Evolutionary conservation across 2,113 vertebrate genomes (phyloP), one percentile per base, ranked within the genome.

Genomic region (Coreoperca whiteheadi): DNA sequence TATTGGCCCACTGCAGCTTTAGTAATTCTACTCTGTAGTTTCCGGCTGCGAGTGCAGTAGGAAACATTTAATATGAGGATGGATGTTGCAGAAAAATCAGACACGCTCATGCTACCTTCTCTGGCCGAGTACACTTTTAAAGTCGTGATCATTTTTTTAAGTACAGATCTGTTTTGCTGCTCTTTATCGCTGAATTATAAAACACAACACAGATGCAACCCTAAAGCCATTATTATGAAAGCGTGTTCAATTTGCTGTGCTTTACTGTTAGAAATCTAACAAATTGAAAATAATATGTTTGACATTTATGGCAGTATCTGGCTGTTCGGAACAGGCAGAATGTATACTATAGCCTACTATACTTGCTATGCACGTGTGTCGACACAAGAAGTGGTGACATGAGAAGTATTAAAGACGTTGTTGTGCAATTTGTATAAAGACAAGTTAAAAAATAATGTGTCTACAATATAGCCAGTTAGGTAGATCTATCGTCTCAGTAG

Each of bases 1-100:
- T 10, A 43, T 0, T 54, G 74, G 74, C 15, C 75, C n/a, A 14
- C 54, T 37, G 50, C 66, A 64, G 76, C 75, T 76, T 72, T 3
- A 21, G 57, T 78, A 71, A 60, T 65, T 70, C 59, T 72, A 25
- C 46, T 28, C 18, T 61, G 61, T 56, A 81, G 60, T 23, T 69
- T 81, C 41, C 25, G 34, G 75, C 65, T 64, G 70, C 23, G 75
- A 4, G 15, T 63, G 46, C 61, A 83, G 8, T 7, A 46, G 16
- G 65, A 75, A 83, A 72, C 37, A n/a, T 50, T 74, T 71, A 0
- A 67, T 74, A 15, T 25, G 41, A 73, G 48, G 48, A 53, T 39
- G 41, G 23, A 71, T 16, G 0, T 11, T 20, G 74, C 56, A 61
- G 32, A 51, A 69, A 66, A 71, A 41, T 59, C 30, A 57, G 3